These are phyloP conservation scores for Loris lydekkerianus DNA, from an alignment of 2,797 vertebrate species.

Conservation along the genomic window DNA sequence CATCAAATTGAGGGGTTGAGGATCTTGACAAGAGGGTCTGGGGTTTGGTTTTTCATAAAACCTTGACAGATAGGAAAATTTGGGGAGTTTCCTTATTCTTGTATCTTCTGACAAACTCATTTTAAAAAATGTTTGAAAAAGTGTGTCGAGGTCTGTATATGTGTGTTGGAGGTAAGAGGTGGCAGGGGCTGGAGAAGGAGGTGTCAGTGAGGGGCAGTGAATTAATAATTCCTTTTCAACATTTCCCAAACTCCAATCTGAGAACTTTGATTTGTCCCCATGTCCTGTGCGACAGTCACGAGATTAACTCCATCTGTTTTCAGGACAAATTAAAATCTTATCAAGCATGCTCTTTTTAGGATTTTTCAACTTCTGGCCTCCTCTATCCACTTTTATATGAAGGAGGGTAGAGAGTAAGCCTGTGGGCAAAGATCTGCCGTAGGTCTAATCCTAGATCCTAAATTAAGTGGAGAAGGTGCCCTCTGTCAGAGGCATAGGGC, in stretches of 20 bases:
- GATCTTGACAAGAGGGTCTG: slow-evolving; percentile 64
- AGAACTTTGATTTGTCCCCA: background rate
- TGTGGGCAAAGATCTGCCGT: background rate
- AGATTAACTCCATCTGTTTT: slow-evolving; percentile 46
- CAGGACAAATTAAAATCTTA: slow-evolving; percentile 48
- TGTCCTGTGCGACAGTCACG: background rate
- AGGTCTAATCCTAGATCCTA: background rate
- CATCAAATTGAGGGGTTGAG: slow-evolving; percentile 56
- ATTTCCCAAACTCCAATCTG: background rate
- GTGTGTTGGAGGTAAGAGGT: background rate
- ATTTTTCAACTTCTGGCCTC: slow-evolving; percentile 37
- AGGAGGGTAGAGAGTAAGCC: background rate
- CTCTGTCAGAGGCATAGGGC: background rate
- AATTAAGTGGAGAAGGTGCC: background rate
- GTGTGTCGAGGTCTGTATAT: background rate
- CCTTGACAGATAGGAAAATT: slow-evolving; percentile 70
- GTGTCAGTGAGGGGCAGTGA: background rate
- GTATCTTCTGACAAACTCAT: slow-evolving; percentile 34
- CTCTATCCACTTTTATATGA: background rate
- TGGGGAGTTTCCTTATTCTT: slow-evolving; percentile 62
- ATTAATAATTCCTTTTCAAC: background rate
- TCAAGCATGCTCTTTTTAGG: background rate
- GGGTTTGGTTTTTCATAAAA: slow-evolving; percentile 68
- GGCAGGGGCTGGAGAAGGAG: background rate
- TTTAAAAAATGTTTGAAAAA: slow-evolving; percentile 13